Base-by-base conservation (phyloP, 1,140 invertebrate genomes). In the Achatina immaculata region DNA sequence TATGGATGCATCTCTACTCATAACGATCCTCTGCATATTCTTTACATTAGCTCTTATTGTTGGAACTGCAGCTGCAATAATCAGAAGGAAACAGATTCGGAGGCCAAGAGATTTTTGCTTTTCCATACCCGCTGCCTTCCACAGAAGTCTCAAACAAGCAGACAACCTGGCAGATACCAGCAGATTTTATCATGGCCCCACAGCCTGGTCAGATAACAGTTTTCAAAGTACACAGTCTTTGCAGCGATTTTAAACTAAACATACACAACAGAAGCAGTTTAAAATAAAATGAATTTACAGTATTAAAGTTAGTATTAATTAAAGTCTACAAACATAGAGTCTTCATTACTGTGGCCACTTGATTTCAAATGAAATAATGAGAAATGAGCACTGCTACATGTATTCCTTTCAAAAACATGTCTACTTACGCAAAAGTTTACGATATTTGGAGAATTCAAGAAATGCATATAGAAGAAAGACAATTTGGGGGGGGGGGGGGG, bases 21-120 rank as follows among this genome's bases (percentile, higher is more conserved):
- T 51, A 16, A 31, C 21, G 2, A 48, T 73, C 21, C 43, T 73
- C 1, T 42, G 71, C 16, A 51, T 73, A 40, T 28, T 51, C 21
- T 31, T 73, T 7, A 7, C 43, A 0, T 43, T 73, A 21, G 71
- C 40, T 1, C n/a, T 28, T 45, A 9, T 51, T 16, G 28, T 73
- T 34, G 43, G 40, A 19, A 48, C 19, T 7, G 24, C 43, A 11
- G 40, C 40, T 31, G 28, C 42, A 16, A 21, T 73, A 2, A n/a
- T 48, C 1, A 73, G 71, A 34, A 73, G 34, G 19, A 45, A 28
- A 45, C 42, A 73, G 21, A n/a, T 51, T 2, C 74, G n/a, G 3
- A 76, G 24, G 28, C 55, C 74, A 11, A 36, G 21, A 40, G 74
- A 76, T 31, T 76, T 62, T 34, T 76, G 74, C 40, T 76, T 76